Conservation (phyloP, 2,797 vertebrate species). For the Parauchenoglanis ngamensis region DNA sequence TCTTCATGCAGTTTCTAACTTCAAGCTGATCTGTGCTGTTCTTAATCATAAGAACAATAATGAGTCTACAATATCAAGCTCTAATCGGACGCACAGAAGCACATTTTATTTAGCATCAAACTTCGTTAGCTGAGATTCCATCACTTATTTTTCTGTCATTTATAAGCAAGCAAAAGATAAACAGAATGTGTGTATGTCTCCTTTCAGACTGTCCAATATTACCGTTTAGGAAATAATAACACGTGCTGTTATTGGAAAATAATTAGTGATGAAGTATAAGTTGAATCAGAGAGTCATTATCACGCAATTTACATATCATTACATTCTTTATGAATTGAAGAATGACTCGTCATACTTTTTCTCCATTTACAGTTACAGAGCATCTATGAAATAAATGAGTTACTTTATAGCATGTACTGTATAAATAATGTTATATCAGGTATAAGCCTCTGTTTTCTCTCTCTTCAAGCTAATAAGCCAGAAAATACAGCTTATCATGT, state of each 20-base stretch:
- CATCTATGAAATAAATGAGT: neutral
- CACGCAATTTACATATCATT: too few relatives aligned
- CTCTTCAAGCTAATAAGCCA: neutral
- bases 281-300: neutral
- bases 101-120: neutral
- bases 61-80: too few relatives aligned
- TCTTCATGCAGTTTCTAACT: constrained; percentile 3
- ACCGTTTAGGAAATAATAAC: too few relatives aligned
- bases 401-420: neutral
- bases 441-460: neutral
- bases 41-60: too few relatives aligned
- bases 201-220: neutral
- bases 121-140: neutral
- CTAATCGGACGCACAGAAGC: too few relatives aligned
- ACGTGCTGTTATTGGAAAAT: neutral
- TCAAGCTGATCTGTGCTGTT: neutral
- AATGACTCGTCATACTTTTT: neutral
- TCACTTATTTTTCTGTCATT: neutral
- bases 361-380: neutral
- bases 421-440: neutral
- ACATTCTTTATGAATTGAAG: neutral
- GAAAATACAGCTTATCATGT: neutral
- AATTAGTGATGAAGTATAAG: neutral
- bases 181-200: neutral
- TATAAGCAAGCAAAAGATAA: neutral